Evolutionary conservation across 2,113 vertebrate genomes (phyloP).

Genomic region (Phylloscopus trochiloides): DNA sequence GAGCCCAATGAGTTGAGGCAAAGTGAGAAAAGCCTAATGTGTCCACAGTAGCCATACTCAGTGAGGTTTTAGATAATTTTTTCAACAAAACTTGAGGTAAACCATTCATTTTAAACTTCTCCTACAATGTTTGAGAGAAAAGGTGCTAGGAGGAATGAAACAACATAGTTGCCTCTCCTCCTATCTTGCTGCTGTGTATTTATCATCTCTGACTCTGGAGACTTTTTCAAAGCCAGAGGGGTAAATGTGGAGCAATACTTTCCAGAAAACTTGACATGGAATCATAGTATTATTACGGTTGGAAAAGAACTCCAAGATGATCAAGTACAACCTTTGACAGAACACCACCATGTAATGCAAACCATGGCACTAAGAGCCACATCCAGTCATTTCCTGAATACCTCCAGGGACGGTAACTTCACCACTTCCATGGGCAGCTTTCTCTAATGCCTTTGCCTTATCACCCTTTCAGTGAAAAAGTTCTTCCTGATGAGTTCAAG

Average conservation of each 20-base stretch:
- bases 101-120: background rate
- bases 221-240: background rate
- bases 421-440: background rate
- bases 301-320: background rate
- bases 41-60: background rate
- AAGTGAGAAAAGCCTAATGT: background rate
- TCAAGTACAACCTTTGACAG: background rate
- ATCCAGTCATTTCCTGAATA: background rate
- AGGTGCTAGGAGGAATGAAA: background rate
- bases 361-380: too few relatives aligned
- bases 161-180: background rate
- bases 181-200: background rate
- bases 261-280: background rate
- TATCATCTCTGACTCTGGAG: background rate
- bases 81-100: background rate
- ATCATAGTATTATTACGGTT: background rate
- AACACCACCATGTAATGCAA: background rate
- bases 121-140: background rate
- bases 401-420: fast-evolving
- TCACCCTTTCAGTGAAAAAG: background rate
- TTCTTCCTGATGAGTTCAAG: background rate
- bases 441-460: background rate
- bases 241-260: background rate
- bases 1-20: background rate
- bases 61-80: background rate